Evolutionary conservation across 1,140 invertebrate species (phyloP).

Genomic region (Caenorhabditis tropicalis): DNA sequence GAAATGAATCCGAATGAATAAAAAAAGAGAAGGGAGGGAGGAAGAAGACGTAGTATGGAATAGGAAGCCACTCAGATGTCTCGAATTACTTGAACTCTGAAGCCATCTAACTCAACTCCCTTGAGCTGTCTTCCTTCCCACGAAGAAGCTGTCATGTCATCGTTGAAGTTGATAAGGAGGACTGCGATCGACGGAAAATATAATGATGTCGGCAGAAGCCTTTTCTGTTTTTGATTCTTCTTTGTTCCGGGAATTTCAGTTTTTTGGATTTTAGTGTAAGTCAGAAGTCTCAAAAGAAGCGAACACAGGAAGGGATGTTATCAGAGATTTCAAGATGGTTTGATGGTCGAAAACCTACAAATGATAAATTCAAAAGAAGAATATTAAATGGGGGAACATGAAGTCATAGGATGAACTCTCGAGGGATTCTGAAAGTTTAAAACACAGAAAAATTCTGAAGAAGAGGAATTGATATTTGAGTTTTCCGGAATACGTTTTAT

Average conservation of each 20-base stretch:
- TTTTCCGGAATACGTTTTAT: too few relatives aligned
- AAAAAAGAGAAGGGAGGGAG: not conserved
- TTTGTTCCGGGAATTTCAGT: not conserved
- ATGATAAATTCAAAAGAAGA: not conserved
- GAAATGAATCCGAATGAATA: not conserved
- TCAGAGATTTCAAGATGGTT: not conserved
- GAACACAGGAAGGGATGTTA: not conserved
- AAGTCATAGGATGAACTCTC: not conserved
- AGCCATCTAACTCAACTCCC: not conserved
- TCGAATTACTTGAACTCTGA: conserved; percentile 38
- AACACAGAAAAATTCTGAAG: too few relatives aligned
- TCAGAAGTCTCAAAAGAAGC: not conserved
- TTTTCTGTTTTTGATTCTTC: not conserved
- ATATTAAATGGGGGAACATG: not conserved
- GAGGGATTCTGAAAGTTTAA: not conserved
- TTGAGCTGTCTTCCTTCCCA: not conserved
- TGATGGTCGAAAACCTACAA: too few relatives aligned
- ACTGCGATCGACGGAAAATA: not conserved
- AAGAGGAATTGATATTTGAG: too few relatives aligned
- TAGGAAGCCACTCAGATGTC: not conserved
- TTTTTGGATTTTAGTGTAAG: not conserved
- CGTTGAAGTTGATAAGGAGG: not conserved
- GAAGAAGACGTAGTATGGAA: too few relatives aligned
- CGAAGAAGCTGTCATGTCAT: conserved; percentile 24
- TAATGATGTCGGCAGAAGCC: not conserved